Evolutionary conservation across 2,797 vertebrate species (phyloP), one percentile per base, ranked within the genome.

Genomic region (Smutsia gigantea): DNA sequence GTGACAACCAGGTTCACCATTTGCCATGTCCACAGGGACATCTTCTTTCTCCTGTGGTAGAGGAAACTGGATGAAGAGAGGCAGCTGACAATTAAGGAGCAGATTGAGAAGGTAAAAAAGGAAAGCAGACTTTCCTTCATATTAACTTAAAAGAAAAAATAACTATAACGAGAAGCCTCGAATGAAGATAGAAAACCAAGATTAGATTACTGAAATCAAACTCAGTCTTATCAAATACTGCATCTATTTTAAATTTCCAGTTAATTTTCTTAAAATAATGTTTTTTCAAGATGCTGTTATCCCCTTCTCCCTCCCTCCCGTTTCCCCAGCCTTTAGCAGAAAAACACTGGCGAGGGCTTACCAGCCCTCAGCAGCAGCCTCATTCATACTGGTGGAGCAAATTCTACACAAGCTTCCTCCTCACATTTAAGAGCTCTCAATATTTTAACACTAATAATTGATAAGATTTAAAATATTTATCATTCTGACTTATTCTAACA

Each of bases 1-100:
- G 98, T 99, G 99, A 97, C 99, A 99, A 18, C 99, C 99, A 66
- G 99, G 99, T 31, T 99, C 99, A 81, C 99, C 99, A 29, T 99
- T 99, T 92, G 99, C 98, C 99, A 99, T 99, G 92, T 99, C 99
- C 96, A 99, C 98, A 2, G 99, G 98, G 78, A 99, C 99, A 93
- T 99, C 99, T 98, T 99, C 99, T 97, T 99, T 99, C 92, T 99
- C 99, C 99, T 99, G 96, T 29, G 95, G 90, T 96, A 95, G 95
- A 97, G 94, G 1, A 92, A 97, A 93, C 17, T 75, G 31, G 75
- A 55, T 92, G 66, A 96, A 95, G 59, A 90, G 75, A 78, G 61
- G 91, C 81, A 98, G 91, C 2, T 61, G 86, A 97, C n/a, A 72
- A 96, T 14, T 69, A 51, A 96, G 92, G 57, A 57, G 68, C 63